Conservation (phyloP, 92 coral and sea anemone species). For the Metridium senile region DNA sequence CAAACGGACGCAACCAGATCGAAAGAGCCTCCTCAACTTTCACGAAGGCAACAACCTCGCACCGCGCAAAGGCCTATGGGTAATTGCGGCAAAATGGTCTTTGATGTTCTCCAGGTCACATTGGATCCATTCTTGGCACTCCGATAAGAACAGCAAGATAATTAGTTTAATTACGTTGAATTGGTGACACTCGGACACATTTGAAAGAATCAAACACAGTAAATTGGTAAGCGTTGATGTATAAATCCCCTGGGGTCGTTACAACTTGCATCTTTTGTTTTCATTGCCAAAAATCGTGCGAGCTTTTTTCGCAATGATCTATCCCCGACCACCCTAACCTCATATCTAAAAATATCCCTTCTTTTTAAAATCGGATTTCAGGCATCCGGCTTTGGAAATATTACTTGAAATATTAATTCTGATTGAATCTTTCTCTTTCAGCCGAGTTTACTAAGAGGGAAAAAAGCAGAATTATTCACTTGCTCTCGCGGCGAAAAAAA, state of each 20-base stretch:
- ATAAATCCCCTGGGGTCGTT: constrained; percentile 58
- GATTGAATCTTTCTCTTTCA: background rate
- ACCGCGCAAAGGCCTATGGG: constrained; percentile 79
- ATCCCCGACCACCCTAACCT: background rate
- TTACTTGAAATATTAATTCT: background rate
- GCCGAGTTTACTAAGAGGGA: too few species aligned
- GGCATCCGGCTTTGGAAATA: constrained; percentile 4
- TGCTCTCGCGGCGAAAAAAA: background rate
- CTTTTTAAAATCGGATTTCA: background rate
- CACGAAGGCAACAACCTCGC: constrained; percentile 68
- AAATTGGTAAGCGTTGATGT: constrained; percentile 84
- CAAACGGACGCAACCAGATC: constrained; percentile 68
- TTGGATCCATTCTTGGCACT: constrained; percentile 79
- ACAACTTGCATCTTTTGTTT: constrained; percentile 30
- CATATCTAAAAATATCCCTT: background rate
- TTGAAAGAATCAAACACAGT: constrained; percentile 84
- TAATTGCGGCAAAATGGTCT: constrained; percentile 61
- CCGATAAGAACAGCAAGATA: constrained; percentile 84
- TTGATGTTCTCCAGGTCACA: constrained; percentile 53
- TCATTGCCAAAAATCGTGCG: constrained; percentile 5
- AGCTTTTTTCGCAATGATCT: background rate
- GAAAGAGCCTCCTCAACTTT: constrained; percentile 81
- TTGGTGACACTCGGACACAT: constrained; percentile 98
- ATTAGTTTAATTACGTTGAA: constrained; percentile 97
- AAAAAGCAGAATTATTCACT: background rate